Percentiles rank a stretch among this genome's conserved stretches.
phyloP scores from a whole-genome alignment of 1,140 invertebrate species.

The Polyergus mexicanus region DNA sequence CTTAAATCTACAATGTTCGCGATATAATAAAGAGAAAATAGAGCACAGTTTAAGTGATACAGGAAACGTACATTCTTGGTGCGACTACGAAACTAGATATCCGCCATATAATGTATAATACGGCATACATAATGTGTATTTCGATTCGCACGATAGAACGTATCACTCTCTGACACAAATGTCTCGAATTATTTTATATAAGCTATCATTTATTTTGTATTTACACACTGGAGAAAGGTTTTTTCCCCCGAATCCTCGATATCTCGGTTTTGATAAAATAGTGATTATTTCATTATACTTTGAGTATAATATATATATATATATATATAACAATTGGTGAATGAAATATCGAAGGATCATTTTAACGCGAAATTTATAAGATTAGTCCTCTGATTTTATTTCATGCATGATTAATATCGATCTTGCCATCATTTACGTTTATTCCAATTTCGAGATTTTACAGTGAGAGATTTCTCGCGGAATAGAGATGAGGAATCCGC shows the following conservation, averaged over 20 bases:
- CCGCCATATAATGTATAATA: conserved; percentile 1
- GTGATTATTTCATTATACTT: background rate
- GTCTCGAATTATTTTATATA: background rate
- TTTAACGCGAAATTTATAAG: background rate
- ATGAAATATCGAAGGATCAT: background rate
- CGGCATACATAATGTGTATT: conserved; percentile 9
- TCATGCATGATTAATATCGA: conserved; percentile 8
- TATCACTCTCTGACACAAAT: conserved; percentile 1
- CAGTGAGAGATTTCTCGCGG: background rate
- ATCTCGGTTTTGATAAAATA: background rate
- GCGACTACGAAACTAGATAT: conserved; percentile 13
- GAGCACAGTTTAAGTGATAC: conserved; percentile 8
- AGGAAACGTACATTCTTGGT: conserved; percentile 29
- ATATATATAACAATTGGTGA: background rate
- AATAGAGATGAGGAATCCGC: background rate
- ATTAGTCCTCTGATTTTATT: background rate
- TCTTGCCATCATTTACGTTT: background rate
- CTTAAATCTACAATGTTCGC: conserved; percentile 31
- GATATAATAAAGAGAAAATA: conserved; percentile 11
- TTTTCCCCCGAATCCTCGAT: background rate
- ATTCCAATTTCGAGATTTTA: conserved; percentile 1
- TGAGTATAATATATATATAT: background rate
- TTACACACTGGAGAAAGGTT: too few species aligned
- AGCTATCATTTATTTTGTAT: background rate
- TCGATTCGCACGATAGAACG: conserved; percentile 18